phyloP scores from a whole-genome alignment of 2,113 vertebrate species.

The Heliornis fulica region DNA sequence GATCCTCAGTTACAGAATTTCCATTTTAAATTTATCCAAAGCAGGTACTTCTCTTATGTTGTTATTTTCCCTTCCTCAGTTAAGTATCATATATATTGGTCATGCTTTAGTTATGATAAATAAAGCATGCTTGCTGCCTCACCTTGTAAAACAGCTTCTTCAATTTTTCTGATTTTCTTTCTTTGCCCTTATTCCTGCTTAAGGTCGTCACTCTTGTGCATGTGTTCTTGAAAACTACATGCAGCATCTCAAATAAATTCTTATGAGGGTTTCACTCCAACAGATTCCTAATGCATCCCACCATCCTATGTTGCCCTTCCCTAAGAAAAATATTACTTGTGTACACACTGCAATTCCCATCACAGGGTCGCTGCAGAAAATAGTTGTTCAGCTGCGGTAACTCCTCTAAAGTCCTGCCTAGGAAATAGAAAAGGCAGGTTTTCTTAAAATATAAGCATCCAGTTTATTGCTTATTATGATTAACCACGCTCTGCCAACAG shows the following conservation, averaged over 20 bases:
- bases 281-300: background rate
- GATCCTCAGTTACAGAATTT: background rate
- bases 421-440: background rate
- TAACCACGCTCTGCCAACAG: background rate
- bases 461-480: background rate
- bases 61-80: background rate
- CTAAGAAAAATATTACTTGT: background rate
- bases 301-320: background rate
- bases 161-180: background rate
- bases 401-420: background rate
- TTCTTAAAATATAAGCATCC: background rate
- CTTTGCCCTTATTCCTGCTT: background rate
- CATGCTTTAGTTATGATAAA: background rate
- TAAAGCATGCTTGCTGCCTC: background rate
- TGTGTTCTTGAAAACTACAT: background rate
- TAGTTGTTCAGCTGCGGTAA: background rate
- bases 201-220: background rate
- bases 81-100: background rate
- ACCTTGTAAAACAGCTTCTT: background rate
- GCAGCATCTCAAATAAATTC: background rate
- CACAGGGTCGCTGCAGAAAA: background rate
- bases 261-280: background rate
- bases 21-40: background rate
- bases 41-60: background rate
- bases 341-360: background rate